A percentile compares a stretch with the other conserved stretches of the same genome.
phyloP scores from a whole-genome alignment of 2,113 vertebrate genomes.

The Triplophysa rosa region DNA sequence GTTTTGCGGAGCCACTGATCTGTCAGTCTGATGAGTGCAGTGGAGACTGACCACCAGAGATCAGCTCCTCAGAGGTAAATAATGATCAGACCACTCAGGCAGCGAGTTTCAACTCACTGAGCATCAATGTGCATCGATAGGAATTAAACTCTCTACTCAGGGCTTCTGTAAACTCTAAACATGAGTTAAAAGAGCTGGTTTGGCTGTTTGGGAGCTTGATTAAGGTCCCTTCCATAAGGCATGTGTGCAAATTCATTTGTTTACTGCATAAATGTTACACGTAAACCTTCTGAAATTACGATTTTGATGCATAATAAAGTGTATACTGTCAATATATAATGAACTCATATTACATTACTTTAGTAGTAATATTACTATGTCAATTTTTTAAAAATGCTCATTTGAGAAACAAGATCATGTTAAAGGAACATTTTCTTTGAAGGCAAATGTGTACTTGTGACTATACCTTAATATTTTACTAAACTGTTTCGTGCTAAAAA shows the following conservation, averaged over 20 bases:
- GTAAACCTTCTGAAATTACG: no score
- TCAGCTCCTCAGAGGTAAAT: slow-evolving; percentile 29
- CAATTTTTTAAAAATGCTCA: no score
- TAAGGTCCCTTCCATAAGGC: neutral
- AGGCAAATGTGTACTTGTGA: neutral
- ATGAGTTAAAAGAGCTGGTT: slow-evolving; percentile 4
- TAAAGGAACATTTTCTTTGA: neutral
- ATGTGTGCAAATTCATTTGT: no score
- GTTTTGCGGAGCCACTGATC: neutral
- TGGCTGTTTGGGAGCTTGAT: neutral
- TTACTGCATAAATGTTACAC: no score
- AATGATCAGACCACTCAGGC: slow-evolving; percentile 28
- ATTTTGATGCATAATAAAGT: no score
- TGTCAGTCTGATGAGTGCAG: slow-evolving; percentile 31
- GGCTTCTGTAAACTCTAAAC: neutral
- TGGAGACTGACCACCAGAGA: slow-evolving; percentile 24
- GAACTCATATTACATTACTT: no score
- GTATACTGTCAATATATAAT: neutral
- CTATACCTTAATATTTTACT: neutral
- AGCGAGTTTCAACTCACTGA: slow-evolving; percentile 30
- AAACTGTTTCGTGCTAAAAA: neutral
- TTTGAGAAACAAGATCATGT: neutral
- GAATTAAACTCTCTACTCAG: slow-evolving; percentile 14
- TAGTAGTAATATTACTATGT: no score
- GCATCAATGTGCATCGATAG: slow-evolving; percentile 32